A percentile compares a stretch with the other conserved stretches of the same genome.
Conservation (phyloP, 2,113 vertebrate genomes). For the Sturnus vulgaris region DNA sequence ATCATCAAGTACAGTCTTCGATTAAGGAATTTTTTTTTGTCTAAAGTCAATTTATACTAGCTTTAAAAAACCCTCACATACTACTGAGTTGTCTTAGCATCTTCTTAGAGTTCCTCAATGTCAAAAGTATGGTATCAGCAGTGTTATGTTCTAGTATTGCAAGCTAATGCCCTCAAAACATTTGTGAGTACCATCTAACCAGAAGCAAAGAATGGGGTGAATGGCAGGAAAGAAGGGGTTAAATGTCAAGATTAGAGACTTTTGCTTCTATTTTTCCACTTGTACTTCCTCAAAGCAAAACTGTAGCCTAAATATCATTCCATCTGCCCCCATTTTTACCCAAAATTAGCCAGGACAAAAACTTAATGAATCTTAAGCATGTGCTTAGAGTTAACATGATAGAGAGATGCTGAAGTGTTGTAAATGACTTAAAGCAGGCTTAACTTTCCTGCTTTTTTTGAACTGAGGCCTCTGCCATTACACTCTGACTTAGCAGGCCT, state of each 20-base stretch:
- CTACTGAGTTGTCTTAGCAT: neutral
- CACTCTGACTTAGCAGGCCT: neutral
- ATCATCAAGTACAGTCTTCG: neutral
- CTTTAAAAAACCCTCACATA: neutral
- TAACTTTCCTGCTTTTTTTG: neutral
- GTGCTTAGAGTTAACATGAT: neutral
- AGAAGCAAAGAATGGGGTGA: neutral
- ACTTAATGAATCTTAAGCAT: neutral
- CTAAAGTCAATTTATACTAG: neutral
- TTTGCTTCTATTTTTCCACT: neutral
- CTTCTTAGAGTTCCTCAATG: neutral
- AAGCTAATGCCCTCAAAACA: neutral
- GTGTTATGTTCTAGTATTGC: neutral
- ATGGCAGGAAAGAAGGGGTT: neutral
- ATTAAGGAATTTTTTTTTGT: neutral
- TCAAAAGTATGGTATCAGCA: neutral
- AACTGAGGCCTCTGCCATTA: neutral
- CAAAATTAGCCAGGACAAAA: neutral
- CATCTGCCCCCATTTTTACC: neutral
- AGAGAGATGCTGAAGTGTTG: neutral
- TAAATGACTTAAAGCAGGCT: neutral
- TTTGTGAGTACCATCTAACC: neutral
- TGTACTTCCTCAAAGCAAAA: neutral
- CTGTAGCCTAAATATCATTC: neutral
- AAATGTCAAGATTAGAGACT: neutral